Base-by-base conservation (phyloP, 2,888 invertebrate species). In the Zeuzera pyrina region DNA sequence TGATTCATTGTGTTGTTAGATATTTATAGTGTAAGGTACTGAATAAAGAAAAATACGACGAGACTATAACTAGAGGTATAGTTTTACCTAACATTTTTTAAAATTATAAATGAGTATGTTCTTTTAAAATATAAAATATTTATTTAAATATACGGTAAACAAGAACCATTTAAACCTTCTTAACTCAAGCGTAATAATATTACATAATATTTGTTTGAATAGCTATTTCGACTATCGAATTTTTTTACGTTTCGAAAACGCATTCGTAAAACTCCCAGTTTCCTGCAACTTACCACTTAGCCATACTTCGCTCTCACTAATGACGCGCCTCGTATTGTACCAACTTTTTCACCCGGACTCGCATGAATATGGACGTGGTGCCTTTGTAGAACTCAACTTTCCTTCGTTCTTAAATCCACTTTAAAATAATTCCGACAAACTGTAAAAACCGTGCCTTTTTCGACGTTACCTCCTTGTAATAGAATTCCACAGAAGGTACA, bases 271-370 rank as follows among this genome's bases (percentile, higher is more conserved):
- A n/a, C n/a, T n/a, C n/a, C n/a, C n/a, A n/a, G n/a, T n/a, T n/a
- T n/a, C 39, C 38, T 31, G 24, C 47, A 64, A 67, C 68, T 70
- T 64, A 53, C 57, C 65, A 66, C 67, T 67, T 59, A 58, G 52
- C 52, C 45, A 45, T 46, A 45, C 49, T 56, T 39, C 11, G 36
- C 37, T 34, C 34, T 16, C 41, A 51, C 56, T 67, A 70, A 67
- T 65, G 69, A 69, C 58, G 65, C 56, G 49, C 42, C 52, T 43
- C 48, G 56, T 43, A 68, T 69, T 68, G 68, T 69, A 59, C 59
- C 55, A 68, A 69, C 60, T 69, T 70, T 64, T 62, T 59, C 59
- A 54, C 49, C 57, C 54, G 48, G 54, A 47, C 57, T 39, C 49
- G 55, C 57, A 57, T 68, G 66, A 69, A 66, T 67, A 67, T 67